Percentiles rank a stretch among this genome's conserved stretches.
phyloP scores from a whole-genome alignment of 1,140 invertebrate genomes.

The Pseudoatta argentina region DNA sequence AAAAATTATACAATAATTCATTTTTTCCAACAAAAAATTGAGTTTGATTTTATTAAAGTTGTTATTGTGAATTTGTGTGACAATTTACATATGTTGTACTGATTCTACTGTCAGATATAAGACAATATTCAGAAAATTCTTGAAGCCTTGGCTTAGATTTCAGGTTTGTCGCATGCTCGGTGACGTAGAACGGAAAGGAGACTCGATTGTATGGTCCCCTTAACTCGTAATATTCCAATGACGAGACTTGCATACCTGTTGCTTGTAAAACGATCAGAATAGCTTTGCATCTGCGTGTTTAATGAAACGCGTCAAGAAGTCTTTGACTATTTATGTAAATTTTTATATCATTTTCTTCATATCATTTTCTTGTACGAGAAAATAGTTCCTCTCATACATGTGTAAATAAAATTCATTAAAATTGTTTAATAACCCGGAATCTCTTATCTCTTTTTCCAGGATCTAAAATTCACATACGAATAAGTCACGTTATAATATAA shows the following conservation, averaged over 20 bases:
- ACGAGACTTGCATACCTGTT: conserved; percentile 29
- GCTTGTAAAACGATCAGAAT: conserved; percentile 25
- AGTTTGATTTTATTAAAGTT: not conserved
- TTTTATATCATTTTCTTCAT: not conserved
- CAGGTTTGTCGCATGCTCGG: conserved; percentile 69
- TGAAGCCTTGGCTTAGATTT: conserved; percentile 78
- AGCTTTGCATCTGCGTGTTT: conserved; percentile 19
- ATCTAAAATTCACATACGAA: not conserved
- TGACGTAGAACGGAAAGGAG: conserved; percentile 54
- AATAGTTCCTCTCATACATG: not conserved
- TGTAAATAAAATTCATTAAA: not conserved
- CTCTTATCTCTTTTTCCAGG: not conserved
- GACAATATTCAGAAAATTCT: not conserved
- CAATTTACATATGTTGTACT: not conserved
- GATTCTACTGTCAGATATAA: not conserved
- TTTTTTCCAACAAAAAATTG: not conserved
- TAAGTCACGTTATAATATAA: not conserved
- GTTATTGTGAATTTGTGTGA: not conserved
- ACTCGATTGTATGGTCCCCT: not conserved
- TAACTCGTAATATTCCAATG: conserved; percentile 31
- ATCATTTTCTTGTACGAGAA: not conserved
- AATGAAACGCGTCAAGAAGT: conserved; percentile 3
- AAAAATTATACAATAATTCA: not conserved
- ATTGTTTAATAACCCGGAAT: not conserved
- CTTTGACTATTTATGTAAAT: conserved; percentile 4